phyloP scores from a whole-genome alignment of 2,888 invertebrate species.

The Agrilus cyanescens region DNA sequence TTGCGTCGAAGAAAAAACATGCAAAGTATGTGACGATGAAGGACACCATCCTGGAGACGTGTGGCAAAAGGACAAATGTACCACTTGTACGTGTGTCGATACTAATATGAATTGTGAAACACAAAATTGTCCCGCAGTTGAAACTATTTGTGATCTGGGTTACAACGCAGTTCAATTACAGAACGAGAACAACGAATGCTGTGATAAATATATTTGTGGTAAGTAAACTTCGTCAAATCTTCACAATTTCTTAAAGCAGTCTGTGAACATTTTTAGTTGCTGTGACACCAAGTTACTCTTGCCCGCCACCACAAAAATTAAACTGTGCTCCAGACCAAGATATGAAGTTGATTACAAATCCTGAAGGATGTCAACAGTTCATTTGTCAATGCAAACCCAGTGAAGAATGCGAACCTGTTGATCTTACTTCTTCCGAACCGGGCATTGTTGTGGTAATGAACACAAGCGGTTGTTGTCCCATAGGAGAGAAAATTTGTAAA shows the following conservation, averaged over 20 bases:
- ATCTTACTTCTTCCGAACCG: constrained; percentile 35
- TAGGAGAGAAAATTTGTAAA: constrained; percentile 46
- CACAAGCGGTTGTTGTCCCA: constrained; percentile 61
- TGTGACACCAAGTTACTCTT: constrained; percentile 26
- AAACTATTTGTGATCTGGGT: constrained; percentile 50
- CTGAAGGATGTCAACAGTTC: constrained; percentile 59
- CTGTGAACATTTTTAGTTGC: background rate
- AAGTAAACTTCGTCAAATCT: constrained; percentile 18
- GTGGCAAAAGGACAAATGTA: constrained; percentile 63
- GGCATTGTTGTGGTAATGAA: constrained; percentile 51
- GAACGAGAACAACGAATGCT: constrained; percentile 50
- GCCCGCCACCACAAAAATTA: constrained; percentile 55
- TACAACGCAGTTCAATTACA: constrained; percentile 41
- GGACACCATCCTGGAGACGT: constrained; percentile 56
- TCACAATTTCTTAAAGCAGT: background rate
- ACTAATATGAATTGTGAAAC: constrained; percentile 52
- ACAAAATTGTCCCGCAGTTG: constrained; percentile 43
- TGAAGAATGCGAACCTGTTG: constrained; percentile 52
- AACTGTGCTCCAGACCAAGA: constrained; percentile 61
- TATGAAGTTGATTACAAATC: constrained; percentile 50
- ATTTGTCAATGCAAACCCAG: constrained; percentile 67
- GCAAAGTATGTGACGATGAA: constrained; percentile 63
- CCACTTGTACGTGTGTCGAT: constrained; percentile 56
- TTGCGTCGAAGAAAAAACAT: constrained; percentile 56
- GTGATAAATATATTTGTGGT: constrained; percentile 59